These are phyloP conservation scores for Morpho helenor DNA, from an alignment of 2,888 invertebrate species.

Conservation along the genomic window DNA sequence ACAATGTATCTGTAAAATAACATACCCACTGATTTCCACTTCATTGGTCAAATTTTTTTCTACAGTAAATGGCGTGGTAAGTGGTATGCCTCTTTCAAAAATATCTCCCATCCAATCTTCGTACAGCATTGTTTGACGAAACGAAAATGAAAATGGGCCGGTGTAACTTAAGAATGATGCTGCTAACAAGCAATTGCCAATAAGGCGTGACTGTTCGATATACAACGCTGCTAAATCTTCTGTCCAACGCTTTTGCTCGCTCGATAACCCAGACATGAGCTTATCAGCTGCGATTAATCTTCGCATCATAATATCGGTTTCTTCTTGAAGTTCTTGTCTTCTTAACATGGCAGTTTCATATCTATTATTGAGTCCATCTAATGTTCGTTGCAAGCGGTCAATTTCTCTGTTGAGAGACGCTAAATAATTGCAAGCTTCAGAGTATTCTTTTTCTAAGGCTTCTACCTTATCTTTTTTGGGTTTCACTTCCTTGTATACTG, in stretches of 20 bases:
- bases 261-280: constrained; percentile 90
- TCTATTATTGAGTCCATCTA: constrained; percentile 84
- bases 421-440: constrained; percentile 75
- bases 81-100: constrained; percentile 83
- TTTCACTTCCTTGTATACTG: constrained; percentile 90
- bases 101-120: constrained; percentile 89
- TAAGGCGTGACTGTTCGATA: constrained; percentile 83
- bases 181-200: constrained; percentile 91
- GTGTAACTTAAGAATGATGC: constrained; percentile 92
- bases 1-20: constrained; percentile 6
- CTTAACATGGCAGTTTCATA: constrained; percentile 87
- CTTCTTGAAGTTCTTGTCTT: constrained; percentile 85
- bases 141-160: constrained; percentile 94
- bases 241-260: constrained; percentile 91
- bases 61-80: constrained; percentile 85
- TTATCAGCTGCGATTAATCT: constrained; percentile 92
- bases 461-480: constrained; percentile 92
- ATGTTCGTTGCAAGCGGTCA: constrained; percentile 82
- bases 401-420: constrained; percentile 88
- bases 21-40: constrained; percentile 89
- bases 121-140: constrained; percentile 89
- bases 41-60: constrained; percentile 89
- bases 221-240: constrained; percentile 85
- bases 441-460: constrained; percentile 85
- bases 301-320: constrained; percentile 89